A percentile compares a stretch with the other conserved stretches of the same genome.
Conservation (phyloP, 2,113 vertebrate species). For the Gnathonemus echidnorhynchus region DNA sequence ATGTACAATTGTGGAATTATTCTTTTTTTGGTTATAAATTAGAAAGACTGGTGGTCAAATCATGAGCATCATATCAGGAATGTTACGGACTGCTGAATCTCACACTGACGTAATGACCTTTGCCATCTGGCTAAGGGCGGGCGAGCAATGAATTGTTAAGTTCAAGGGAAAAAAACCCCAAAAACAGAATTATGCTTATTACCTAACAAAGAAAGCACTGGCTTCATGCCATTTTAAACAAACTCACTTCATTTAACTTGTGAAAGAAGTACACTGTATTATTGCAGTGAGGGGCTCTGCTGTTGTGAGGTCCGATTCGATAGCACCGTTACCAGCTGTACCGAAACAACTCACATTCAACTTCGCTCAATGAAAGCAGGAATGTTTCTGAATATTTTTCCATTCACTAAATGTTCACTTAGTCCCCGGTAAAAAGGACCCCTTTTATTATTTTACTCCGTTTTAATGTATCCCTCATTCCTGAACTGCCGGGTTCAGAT, state of each 20-base stretch:
- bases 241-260: neutral
- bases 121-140: neutral
- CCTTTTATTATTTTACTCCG: neutral
- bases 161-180: neutral
- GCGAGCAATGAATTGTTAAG: neutral
- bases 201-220: neutral
- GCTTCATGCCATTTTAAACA: neutral
- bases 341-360: neutral
- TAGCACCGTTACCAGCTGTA: neutral
- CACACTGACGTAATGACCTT: conserved; percentile 8
- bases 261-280: conserved; percentile 10
- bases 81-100: neutral
- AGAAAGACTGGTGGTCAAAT: neutral
- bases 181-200: neutral
- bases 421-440: neutral
- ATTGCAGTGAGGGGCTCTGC: neutral
- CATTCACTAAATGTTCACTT: neutral
- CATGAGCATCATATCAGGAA: neutral
- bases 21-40: neutral
- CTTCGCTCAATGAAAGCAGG: neutral
- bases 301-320: neutral
- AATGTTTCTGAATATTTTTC: neutral
- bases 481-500: neutral
- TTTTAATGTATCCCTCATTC: neutral
- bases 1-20: neutral